A percentile compares a stretch with the other conserved stretches of the same genome.
These are phyloP conservation scores for Rachycentron canadum DNA, from an alignment of 2,797 vertebrate genomes.

Conservation along the genomic window DNA sequence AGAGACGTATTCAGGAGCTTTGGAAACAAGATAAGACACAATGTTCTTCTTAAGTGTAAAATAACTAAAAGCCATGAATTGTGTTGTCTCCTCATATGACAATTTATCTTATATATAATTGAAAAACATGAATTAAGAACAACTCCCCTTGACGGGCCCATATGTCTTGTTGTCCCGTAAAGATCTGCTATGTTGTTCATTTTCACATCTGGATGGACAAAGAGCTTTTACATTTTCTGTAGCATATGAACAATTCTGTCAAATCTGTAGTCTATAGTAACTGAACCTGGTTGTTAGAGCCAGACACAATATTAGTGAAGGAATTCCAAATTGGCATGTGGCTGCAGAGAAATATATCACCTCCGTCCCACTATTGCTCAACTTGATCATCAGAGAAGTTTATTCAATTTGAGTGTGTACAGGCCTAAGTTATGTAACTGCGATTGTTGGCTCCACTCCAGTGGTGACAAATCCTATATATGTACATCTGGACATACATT, in stretches of 20 bases:
- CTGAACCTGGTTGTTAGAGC: neutral
- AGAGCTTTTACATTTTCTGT: neutral
- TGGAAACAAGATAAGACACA: neutral
- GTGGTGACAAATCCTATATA: neutral
- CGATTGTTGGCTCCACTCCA: neutral
- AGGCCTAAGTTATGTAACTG: neutral
- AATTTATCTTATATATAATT: neutral
- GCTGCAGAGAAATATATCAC: neutral
- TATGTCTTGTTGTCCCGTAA: neutral
- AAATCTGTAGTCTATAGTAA: too few relatives aligned
- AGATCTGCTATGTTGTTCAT: neutral
- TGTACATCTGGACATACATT: neutral
- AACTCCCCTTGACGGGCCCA: neutral
- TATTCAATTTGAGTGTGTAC: neutral
- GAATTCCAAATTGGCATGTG: neutral
- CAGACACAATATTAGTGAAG: neutral
- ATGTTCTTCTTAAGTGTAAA: neutral
- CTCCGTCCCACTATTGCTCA: neutral
- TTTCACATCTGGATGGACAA: neutral
- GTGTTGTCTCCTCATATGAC: neutral
- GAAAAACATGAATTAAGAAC: neutral
- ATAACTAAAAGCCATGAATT: neutral
- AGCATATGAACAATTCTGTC: too few relatives aligned
- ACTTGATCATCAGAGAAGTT: neutral
- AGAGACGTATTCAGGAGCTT: neutral